Conservation (phyloP, 2,113 vertebrate genomes). For the Elephantulus edwardii region DNA sequence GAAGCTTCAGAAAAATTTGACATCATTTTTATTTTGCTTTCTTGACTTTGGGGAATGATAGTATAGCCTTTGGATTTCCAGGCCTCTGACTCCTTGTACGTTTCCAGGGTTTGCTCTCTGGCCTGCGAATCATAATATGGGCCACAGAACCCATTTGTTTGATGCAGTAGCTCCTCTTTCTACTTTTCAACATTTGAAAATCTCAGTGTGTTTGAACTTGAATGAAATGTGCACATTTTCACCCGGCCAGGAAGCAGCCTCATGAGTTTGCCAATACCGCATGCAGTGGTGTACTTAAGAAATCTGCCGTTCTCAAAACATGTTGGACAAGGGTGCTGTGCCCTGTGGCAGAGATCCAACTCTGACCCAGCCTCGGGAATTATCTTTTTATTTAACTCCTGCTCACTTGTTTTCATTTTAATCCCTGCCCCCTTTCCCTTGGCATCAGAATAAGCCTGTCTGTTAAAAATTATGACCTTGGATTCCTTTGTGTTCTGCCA, state of each 20-base stretch:
- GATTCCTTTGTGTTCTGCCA: constrained; percentile 1
- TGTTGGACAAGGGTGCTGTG: background rate
- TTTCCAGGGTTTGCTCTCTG: background rate
- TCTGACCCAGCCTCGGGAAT: background rate
- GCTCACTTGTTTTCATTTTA: constrained; percentile 47
- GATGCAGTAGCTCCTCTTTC: background rate
- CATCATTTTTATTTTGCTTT: constrained; percentile 9
- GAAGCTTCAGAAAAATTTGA: background rate
- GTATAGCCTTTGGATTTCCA: background rate
- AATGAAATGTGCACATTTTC: background rate
- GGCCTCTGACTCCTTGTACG: background rate
- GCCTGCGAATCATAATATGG: background rate
- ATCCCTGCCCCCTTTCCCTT: background rate
- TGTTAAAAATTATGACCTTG: background rate
- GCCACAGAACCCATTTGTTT: background rate
- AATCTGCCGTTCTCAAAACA: constrained; percentile 19
- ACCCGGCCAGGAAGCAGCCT: background rate
- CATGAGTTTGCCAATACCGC: background rate
- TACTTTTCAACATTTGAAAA: background rate
- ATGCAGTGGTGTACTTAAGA: background rate
- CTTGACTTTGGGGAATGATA: constrained; percentile 20
- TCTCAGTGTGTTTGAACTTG: background rate
- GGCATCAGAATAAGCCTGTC: constrained; percentile 8
- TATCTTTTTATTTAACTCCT: constrained; percentile 27
- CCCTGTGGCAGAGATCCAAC: background rate